Conservation (phyloP, 2,797 vertebrate genomes). For the Astyanax mexicanus region DNA sequence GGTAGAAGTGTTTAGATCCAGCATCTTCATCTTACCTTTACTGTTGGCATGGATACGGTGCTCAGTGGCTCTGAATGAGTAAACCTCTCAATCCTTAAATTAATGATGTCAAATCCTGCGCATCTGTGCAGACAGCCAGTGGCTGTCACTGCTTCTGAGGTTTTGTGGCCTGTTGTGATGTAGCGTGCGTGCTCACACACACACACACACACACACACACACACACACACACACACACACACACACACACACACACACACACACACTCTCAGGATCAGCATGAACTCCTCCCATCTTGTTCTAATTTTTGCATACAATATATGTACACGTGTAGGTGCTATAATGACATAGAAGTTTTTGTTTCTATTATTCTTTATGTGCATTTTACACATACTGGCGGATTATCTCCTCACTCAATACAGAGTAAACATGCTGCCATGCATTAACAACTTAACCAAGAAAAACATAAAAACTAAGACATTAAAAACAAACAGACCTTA, state of each 20-base stretch:
- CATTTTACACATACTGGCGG: not conserved
- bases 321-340: not conserved
- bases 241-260: not conserved
- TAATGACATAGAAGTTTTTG: not conserved
- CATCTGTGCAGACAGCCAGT: slow-evolving; percentile 3
- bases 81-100: not conserved
- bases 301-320: not conserved
- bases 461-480: not conserved
- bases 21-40: slow-evolving; percentile 1
- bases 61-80: not conserved
- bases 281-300: slow-evolving; percentile 18
- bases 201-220: not conserved
- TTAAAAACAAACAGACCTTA: too few relatives aligned
- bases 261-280: not conserved
- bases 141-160: slow-evolving; percentile 1
- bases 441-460: not conserved
- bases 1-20: not conserved
- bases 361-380: not conserved
- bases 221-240: not conserved
- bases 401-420: not conserved
- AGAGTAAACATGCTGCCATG: too few relatives aligned
- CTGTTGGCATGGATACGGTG: slow-evolving; percentile 8
- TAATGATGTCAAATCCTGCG: slow-evolving; percentile 1
- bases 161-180: slow-evolving; percentile 27
- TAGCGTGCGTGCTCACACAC: not conserved